A percentile compares a stretch with the other conserved stretches of the same genome.
These are phyloP conservation scores for Glandiceps talaboti DNA, from an alignment of 53 echinoderm and acorn worm genomes.

Conservation along the genomic window DNA sequence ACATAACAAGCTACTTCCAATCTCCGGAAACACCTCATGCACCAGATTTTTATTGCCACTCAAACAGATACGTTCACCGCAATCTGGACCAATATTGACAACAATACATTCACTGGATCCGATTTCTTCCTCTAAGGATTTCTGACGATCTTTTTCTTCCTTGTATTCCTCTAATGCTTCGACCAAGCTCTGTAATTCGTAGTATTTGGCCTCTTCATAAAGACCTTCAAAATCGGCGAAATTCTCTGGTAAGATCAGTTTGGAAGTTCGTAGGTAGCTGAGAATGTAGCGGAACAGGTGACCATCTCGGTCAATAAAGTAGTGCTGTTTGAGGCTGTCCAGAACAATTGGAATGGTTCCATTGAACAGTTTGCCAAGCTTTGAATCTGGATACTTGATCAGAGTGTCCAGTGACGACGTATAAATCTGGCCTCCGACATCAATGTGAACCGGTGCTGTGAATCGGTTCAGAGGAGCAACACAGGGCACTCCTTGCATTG, in stretches of 20 bases:
- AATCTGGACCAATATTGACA: slow-evolving; percentile 92
- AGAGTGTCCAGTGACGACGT: slow-evolving; percentile 94
- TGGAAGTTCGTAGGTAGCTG: slow-evolving; percentile 84
- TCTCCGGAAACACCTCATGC: slow-evolving; percentile 91
- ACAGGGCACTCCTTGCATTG: slow-evolving; percentile 62
- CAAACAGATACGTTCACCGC: slow-evolving; percentile 74
- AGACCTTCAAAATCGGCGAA: slow-evolving; percentile 86
- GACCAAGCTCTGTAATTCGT: slow-evolving; percentile 75
- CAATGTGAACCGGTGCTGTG: slow-evolving; percentile 95
- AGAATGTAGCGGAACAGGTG: slow-evolving; percentile 90
- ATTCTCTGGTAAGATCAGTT: slow-evolving; percentile 60
- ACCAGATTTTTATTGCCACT: slow-evolving; percentile 90
- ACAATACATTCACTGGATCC: slow-evolving; percentile 84
- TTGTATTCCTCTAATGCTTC: slow-evolving; percentile 52
- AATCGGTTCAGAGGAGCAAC: slow-evolving; percentile 86
- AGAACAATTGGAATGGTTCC: slow-evolving; percentile 91
- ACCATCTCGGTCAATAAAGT: slow-evolving; percentile 97
- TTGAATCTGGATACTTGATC: slow-evolving; percentile 81
- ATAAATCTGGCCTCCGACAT: slow-evolving; percentile 96
- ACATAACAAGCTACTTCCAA: slow-evolving; percentile 64
- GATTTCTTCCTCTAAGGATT: slow-evolving; percentile 54
- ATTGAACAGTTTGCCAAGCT: slow-evolving; percentile 85
- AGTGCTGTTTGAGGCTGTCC: slow-evolving; percentile 96
- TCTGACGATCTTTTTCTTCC: slow-evolving; percentile 13
- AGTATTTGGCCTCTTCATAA: slow-evolving; percentile 92